Conservation (phyloP, 2,113 vertebrate species). For the Probosciger aterrimus region DNA sequence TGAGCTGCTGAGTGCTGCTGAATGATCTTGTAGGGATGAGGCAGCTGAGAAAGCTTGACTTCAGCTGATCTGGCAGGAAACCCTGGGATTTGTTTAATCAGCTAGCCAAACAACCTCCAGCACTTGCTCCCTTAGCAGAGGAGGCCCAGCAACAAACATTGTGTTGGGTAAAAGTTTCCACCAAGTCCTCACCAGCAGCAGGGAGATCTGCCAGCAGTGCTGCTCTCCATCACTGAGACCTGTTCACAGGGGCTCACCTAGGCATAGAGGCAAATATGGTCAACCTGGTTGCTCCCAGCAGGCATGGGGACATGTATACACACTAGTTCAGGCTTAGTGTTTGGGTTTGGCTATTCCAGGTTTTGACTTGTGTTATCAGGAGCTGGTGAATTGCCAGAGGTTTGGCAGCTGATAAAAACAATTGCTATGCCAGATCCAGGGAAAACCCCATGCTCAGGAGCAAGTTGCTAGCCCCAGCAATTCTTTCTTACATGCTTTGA, state of each 20-base stretch:
- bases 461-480: background rate
- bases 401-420: background rate
- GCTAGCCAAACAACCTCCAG: constrained; percentile 36
- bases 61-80: background rate
- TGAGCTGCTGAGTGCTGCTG: background rate
- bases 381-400: constrained; percentile 9
- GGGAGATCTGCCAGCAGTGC: background rate
- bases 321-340: background rate
- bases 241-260: background rate
- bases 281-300: background rate
- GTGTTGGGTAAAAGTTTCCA: background rate
- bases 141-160: background rate
- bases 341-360: background rate
- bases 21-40: background rate
- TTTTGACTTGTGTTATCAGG: background rate
- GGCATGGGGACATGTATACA: background rate
- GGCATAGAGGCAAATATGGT: background rate
- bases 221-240: background rate
- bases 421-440: background rate
- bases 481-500: background rate
- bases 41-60: background rate
- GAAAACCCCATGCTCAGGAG: background rate
- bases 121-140: background rate
- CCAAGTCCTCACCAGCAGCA: background rate
- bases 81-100: constrained; percentile 1